Evolutionary conservation across 2,797 vertebrate genomes (phyloP), one percentile per base, ranked within the genome.

Genomic region (Pangasius mekongensis): DNA sequence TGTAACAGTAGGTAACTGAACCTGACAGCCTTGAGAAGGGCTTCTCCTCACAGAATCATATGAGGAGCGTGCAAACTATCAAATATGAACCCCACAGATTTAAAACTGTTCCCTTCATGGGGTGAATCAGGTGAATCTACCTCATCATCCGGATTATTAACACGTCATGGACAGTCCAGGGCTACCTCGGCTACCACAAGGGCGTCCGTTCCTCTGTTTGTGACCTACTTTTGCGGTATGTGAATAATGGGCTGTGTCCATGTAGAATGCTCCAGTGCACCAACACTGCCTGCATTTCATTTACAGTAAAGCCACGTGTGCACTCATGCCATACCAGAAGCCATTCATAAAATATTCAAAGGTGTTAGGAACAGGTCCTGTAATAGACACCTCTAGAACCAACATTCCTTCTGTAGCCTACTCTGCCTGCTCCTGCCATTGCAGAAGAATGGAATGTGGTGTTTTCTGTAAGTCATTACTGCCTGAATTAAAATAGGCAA

Each of bases 311-410:
- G n/a, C 47, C 39, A 84, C 33, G 62, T 27, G 49, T 69, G 24
- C 74, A 83, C n/a, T 18, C 36, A 56, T 39, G 73, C 22, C 77
- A 84, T 71, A 87, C 73, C 76, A 87, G 74, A 83, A 58, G 52
- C 66, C 4, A 2, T 85, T 91, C 84, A 87, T 90, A 43, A 90
- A 92, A 89, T 52, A 91, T 86, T 62, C 33, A 91, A 49, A 80
- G 56, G 76, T 54, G 66, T 83, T 88, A 86, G 69, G 39, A 78
- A 82, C 81, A 84, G 60, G 87, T 64, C 77, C 27, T 67, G 67
- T 80, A 81, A 86, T 60, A 71, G 84, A 86, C 84, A 89, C 85
- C 81, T 89, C 74, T 67, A 78, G n/a, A 84, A 81, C 76, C 66
- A 76, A 54, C 16, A 30, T 80, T 85, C 22, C 81, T 71, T 54